phyloP scores from a whole-genome alignment of 2,797 vertebrate genomes.

The Betta splendens region DNA sequence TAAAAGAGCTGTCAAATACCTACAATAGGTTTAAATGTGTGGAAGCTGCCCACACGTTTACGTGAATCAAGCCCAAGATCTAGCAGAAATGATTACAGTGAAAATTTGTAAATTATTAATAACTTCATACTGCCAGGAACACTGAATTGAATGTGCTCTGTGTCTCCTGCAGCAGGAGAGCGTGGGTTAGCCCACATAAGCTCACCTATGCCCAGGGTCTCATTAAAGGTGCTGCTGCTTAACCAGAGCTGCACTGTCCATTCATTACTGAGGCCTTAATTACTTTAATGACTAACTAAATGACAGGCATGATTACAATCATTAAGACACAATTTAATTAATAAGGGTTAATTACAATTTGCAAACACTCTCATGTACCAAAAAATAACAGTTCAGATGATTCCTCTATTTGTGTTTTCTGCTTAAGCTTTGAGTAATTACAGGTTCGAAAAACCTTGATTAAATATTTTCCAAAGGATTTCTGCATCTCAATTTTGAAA shows the following conservation, averaged over 20 bases:
- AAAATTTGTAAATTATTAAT: not conserved
- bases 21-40: too few relatives aligned
- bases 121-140: not conserved
- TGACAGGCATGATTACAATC: constrained; percentile 42
- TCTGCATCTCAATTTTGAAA: not conserved
- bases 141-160: not conserved
- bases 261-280: constrained; percentile 49
- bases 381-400: constrained; percentile 1
- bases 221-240: constrained; percentile 11
- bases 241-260: constrained; percentile 30
- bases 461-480: not conserved
- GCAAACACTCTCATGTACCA: constrained; percentile 23
- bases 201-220: constrained; percentile 16
- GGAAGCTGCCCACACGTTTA: constrained; percentile 10
- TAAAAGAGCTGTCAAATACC: constrained; percentile 42
- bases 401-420: not conserved
- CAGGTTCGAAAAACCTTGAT: not conserved
- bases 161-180: not conserved
- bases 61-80: constrained; percentile 2
- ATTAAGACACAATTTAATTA: constrained; percentile 46
- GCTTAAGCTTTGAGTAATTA: not conserved
- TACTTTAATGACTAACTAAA: constrained; percentile 52
- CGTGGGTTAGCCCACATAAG: not conserved
- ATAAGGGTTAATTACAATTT: constrained; percentile 42
- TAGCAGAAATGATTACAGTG: constrained; percentile 2